phyloP scores from a whole-genome alignment of 2,888 invertebrate species.

The Agrenia bidenticulata region DNA sequence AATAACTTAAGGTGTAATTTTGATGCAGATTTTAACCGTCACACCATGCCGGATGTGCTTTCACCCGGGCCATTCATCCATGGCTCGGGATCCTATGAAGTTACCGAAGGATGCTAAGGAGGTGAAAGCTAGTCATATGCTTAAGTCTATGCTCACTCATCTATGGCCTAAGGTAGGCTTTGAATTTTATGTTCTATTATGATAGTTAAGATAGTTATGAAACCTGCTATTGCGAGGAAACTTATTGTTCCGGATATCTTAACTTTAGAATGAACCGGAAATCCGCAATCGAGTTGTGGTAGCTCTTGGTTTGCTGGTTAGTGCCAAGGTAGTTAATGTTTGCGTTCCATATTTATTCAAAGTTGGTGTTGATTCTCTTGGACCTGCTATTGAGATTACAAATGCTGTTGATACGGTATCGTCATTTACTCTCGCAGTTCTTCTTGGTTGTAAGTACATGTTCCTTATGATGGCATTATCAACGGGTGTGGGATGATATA shows the following conservation, averaged over 20 bases:
- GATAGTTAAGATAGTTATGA: too few relatives aligned
- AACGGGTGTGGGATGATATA: conserved; percentile 71
- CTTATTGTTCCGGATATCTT: too few relatives aligned
- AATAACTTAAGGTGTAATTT: not conserved
- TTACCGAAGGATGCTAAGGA: conserved; percentile 56
- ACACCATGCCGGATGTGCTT: conserved; percentile 76
- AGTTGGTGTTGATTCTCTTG: conserved; percentile 84
- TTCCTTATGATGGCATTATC: conserved; percentile 81
- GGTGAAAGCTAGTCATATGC: conserved; percentile 74
- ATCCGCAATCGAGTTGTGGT: conserved; percentile 77
- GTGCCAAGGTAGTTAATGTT: conserved; percentile 85
- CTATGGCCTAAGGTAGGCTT: conserved; percentile 85
- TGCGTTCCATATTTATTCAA: conserved; percentile 95
- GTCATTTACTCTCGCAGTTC: conserved; percentile 74
- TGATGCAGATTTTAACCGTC: conserved; percentile 31
- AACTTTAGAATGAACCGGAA: conserved; percentile 67
- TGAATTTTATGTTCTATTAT: too few relatives aligned
- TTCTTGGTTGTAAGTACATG: conserved; percentile 78
- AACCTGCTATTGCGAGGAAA: too few relatives aligned
- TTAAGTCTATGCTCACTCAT: conserved; percentile 83
- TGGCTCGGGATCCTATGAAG: conserved; percentile 57
- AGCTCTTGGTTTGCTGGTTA: conserved; percentile 75
- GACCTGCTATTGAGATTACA: conserved; percentile 68
- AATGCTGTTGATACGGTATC: conserved; percentile 78
- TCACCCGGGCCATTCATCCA: conserved; percentile 80